Evolutionary conservation across 2,888 invertebrate species (phyloP).

Genomic region (Torymus auratus): DNA sequence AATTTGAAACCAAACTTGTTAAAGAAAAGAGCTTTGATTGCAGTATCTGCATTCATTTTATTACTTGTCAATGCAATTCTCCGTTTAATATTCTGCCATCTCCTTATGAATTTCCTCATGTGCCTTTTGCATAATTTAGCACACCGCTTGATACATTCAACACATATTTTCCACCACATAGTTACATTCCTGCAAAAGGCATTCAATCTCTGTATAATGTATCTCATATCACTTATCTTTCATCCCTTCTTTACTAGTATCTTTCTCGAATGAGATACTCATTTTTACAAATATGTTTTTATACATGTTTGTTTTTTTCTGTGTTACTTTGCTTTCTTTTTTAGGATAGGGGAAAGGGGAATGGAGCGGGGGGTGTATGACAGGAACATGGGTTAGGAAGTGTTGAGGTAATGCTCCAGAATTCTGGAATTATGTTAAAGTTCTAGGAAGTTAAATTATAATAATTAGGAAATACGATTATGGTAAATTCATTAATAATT

Average conservation of each 20-base stretch:
- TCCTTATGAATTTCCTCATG: conserved; percentile 49
- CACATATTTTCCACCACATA: conserved; percentile 43
- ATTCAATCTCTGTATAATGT: conserved; percentile 42
- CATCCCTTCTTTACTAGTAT: conserved; percentile 44
- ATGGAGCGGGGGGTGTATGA: conserved; percentile 43
- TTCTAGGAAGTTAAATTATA: conserved; percentile 73
- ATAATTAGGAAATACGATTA: conserved; percentile 73
- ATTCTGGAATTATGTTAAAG: conserved; percentile 62
- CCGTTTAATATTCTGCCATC: conserved; percentile 48
- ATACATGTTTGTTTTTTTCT: conserved; percentile 66
- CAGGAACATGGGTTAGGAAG: conserved; percentile 33
- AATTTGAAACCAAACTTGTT: conserved; percentile 57
- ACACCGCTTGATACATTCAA: conserved; percentile 38
- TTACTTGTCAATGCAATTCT: conserved; percentile 65
- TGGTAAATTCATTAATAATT: conserved; percentile 72
- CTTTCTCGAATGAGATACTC: conserved; percentile 50
- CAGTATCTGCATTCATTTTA: conserved; percentile 68
- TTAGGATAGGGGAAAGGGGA: conserved; percentile 54
- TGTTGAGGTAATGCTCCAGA: conserved; percentile 39
- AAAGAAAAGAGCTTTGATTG: conserved; percentile 60
- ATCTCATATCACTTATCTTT: conserved; percentile 53
- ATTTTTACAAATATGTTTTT: conserved; percentile 59
- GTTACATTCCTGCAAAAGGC: conserved; percentile 54
- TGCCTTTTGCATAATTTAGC: conserved; percentile 40
- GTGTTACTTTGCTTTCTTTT: conserved; percentile 61